Percentiles rank a stretch among this genome's conserved stretches.
Evolutionary conservation across 2,888 invertebrate species (phyloP).

Genomic region (Sarcophaga variegata): DNA sequence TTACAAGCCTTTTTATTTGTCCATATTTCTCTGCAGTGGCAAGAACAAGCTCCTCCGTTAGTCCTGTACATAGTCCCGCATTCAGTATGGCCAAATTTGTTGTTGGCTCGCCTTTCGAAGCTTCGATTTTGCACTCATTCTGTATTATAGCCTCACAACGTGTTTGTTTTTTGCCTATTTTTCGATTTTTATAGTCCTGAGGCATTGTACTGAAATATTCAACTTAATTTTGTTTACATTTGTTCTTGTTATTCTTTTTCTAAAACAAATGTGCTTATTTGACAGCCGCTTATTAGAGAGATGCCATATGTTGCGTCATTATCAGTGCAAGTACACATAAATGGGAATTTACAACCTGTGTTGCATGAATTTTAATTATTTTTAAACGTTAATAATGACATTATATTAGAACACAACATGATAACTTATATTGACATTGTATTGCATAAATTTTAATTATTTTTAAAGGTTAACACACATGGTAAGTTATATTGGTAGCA

Average conservation of each 20-base stretch:
- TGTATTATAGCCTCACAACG: conserved; percentile 82
- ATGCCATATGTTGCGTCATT: background rate
- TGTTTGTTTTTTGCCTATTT: conserved; percentile 81
- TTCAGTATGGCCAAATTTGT: conserved; percentile 87
- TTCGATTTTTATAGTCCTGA: conserved; percentile 75
- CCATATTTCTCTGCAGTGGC: conserved; percentile 83
- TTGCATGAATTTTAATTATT: too few relatives aligned
- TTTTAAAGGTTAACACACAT: too few relatives aligned
- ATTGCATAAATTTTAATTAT: too few relatives aligned
- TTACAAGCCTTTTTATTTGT: conserved; percentile 84
- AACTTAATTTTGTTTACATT: conserved; percentile 18
- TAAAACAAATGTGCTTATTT: background rate
- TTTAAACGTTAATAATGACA: too few relatives aligned
- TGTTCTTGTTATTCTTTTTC: background rate
- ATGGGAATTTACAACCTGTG: too few relatives aligned
- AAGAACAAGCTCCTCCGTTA: conserved; percentile 86
- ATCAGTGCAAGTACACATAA: too few relatives aligned
- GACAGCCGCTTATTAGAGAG: background rate
- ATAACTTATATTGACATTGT: too few relatives aligned
- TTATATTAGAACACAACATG: too few relatives aligned
- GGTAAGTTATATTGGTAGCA: too few relatives aligned
- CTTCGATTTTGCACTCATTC: conserved; percentile 80
- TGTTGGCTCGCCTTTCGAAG: conserved; percentile 78
- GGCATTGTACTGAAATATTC: conserved; percentile 56
- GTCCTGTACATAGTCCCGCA: conserved; percentile 91